phyloP scores from a whole-genome alignment of 2,888 invertebrate species.

The Lapara coniferarum region DNA sequence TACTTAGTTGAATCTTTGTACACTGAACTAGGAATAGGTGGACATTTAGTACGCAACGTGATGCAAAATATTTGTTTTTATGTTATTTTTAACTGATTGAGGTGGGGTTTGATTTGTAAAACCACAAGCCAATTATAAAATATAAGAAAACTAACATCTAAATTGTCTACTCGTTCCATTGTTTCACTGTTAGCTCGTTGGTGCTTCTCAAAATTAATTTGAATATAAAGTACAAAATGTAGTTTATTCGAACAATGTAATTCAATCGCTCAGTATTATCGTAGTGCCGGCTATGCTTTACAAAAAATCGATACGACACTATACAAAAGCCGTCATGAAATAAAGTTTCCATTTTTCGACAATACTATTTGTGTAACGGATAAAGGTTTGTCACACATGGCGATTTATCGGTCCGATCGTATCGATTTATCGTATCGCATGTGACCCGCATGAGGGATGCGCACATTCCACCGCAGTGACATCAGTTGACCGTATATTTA shows the following conservation, averaged over 20 bases:
- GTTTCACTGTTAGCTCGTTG: background rate
- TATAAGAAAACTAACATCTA: background rate
- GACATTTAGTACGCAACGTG: background rate
- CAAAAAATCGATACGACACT: background rate
- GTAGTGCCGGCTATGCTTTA: background rate
- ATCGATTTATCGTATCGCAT: too few relatives aligned
- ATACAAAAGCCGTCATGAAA: background rate
- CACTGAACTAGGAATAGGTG: background rate
- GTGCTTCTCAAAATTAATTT: constrained; percentile 9
- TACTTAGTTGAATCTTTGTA: background rate
- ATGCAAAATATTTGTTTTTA: background rate
- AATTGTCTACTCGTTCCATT: background rate
- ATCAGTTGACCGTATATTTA: constrained; percentile 41
- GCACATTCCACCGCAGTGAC: constrained; percentile 30
- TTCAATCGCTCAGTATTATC: constrained; percentile 32
- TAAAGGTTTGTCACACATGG: too few relatives aligned
- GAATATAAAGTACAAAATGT: constrained; percentile 26
- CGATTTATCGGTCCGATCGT: too few relatives aligned
- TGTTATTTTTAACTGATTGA: too few relatives aligned
- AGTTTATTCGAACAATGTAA: constrained; percentile 13
- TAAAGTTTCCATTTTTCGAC: too few relatives aligned
- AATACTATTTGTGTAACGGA: too few relatives aligned
- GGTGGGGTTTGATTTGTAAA: background rate
- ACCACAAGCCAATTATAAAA: background rate
- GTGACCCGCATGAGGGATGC: background rate